A percentile compares a stretch with the other conserved stretches of the same genome.
These are phyloP conservation scores for Operophtera brumata DNA, from an alignment of 2,888 invertebrate genomes.

Conservation along the genomic window DNA sequence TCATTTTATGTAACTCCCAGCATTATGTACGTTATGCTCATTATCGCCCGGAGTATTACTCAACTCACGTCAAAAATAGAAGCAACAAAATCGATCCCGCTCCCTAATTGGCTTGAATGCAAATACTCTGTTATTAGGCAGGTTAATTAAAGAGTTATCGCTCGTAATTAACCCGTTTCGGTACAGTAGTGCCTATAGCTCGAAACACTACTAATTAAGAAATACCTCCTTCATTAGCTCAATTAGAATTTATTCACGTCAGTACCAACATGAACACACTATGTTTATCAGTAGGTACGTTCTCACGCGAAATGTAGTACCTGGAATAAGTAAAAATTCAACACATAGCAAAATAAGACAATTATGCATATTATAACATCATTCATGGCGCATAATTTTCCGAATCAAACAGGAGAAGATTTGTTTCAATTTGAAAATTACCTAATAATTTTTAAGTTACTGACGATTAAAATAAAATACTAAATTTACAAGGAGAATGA, in stretches of 20 bases:
- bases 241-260: constrained; percentile 71
- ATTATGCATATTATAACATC: too few relatives aligned
- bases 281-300: constrained; percentile 6
- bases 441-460: too few relatives aligned
- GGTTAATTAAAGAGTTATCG: constrained; percentile 80
- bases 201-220: constrained; percentile 77
- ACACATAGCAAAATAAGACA: neutral
- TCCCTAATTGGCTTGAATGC: constrained; percentile 73
- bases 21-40: neutral
- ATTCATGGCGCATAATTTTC: too few relatives aligned
- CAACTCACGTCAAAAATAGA: constrained; percentile 29
- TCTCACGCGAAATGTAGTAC: constrained; percentile 8
- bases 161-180: constrained; percentile 75
- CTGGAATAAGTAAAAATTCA: too few relatives aligned
- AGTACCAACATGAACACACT: constrained; percentile 27
- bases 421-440: too few relatives aligned
- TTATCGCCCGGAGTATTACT: constrained; percentile 13
- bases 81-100: constrained; percentile 57
- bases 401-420: too few relatives aligned
- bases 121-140: constrained; percentile 78
- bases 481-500: too few relatives aligned
- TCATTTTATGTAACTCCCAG: neutral
- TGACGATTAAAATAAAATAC: too few relatives aligned
- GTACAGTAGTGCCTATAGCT: constrained; percentile 71
- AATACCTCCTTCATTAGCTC: constrained; percentile 76